A percentile compares a stretch with the other conserved stretches of the same genome.
phyloP scores from a whole-genome alignment of 1,140 invertebrate species.

The Periplaneta americana region DNA sequence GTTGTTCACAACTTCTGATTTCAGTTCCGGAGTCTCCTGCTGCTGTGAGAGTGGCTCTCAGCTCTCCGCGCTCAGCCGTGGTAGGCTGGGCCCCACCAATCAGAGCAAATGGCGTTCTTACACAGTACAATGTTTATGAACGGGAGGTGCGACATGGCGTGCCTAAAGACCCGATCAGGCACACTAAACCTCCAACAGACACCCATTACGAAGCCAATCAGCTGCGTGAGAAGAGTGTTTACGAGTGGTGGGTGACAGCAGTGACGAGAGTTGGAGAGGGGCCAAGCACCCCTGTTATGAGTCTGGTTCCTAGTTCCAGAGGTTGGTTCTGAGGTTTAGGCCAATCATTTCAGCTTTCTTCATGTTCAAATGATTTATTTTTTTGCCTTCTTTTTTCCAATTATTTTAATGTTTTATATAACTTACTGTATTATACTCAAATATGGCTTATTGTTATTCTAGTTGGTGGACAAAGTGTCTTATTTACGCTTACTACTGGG shows the following conservation, averaged over 20 bases:
- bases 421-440: too few species aligned
- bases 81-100: constrained; percentile 43
- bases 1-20: too few species aligned
- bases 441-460: too few species aligned
- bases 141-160: constrained; percentile 12
- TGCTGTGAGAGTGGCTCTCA: constrained; percentile 41
- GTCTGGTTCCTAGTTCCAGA: constrained; percentile 25
- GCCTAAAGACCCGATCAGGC: neutral
- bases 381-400: too few species aligned
- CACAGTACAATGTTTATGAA: constrained; percentile 40
- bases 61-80: constrained; percentile 36
- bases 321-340: constrained; percentile 26
- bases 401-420: too few species aligned
- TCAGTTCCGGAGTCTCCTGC: constrained; percentile 40
- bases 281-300: constrained; percentile 23
- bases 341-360: too few species aligned
- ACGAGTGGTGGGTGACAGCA: constrained; percentile 43
- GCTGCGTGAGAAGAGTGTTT: constrained; percentile 30
- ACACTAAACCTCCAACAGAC: constrained; percentile 1
- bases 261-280: constrained; percentile 37
- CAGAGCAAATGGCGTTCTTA: constrained; percentile 41
- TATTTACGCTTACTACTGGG: too few species aligned
- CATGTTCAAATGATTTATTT: too few species aligned
- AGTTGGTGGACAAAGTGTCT: too few species aligned
- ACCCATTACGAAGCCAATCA: constrained; percentile 32